Evolutionary conservation across 2,888 invertebrate species (phyloP), one percentile per base, ranked within the genome.

Genomic region (Chloroclysta siterata): DNA sequence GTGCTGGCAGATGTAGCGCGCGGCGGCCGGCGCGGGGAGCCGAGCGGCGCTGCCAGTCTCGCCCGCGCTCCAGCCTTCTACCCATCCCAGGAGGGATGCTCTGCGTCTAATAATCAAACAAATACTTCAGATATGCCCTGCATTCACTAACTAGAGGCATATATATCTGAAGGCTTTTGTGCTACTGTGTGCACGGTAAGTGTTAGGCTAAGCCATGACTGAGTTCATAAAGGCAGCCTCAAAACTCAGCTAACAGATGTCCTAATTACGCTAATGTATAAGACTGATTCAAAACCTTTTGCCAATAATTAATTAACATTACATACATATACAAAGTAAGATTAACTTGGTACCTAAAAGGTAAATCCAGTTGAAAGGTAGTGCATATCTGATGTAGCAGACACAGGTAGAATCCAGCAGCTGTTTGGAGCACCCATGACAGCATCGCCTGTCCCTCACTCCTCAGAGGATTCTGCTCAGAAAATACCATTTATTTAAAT

Each of bases 1-100:
- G 87, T 98, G 97, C 82, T 98, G 97, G 83, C 97, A 97, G 75
- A 97, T 96, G 88, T 97, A 98, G 64, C 96, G 94, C 81, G 96
- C 97, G 10, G 97, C 97, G 46, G 95, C 95, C 60, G 94, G 94
- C 68, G 95, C 94, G 69, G 95, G 94, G 51, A 92, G 80, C 46
- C 73, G 78, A 54, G 70, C 78, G 14, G 71, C 79, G 54, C 59
- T 72, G 22, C 62, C 73, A 36, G 60, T 69, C 42, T 75, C 82
- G 10, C 82, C 80, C 6, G 86, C 86, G 60, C 92, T 87, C 91
- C 91, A 91, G 0, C 89, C 90, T 59, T 89, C 90, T 62, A 90
- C 89, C 66, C 87, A 83, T 0, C 91, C 92, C 0, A 91, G 79
- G 2, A 91, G 82, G 0, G 92, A 91, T 0, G 91, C 90, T 29